Evolutionary conservation across 2,888 invertebrate species (phyloP), one percentile per base, ranked within the genome.

Genomic region (Drosophila birchii): DNA sequence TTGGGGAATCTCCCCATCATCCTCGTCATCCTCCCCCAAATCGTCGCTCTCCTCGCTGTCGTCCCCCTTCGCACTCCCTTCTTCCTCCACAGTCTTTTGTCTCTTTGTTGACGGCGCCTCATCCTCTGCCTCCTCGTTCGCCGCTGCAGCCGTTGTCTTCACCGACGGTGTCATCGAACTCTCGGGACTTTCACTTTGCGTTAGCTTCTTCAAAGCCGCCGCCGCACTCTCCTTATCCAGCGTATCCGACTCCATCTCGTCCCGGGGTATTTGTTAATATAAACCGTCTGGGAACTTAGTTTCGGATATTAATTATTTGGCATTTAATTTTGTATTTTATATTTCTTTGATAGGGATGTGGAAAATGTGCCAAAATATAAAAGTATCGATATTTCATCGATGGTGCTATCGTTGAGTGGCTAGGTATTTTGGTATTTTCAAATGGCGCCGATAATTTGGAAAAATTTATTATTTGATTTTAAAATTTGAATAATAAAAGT

Each of bases 211-310:
- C 51, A 76, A 59, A 29, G 23, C 64, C 18, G 57, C 54, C 47
- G 68, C 62, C 53, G 71, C 63, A 74, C 87, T 83, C 77, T 88
- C 84, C 76, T 76, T 83, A 74, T 89, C 88, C 88, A 85, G 85
- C 54, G 88, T 72, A 78, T 86, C 86, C 80, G 86, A 87, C 62
- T 86, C 89, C 86, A 86, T 86, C 44, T 78, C 6, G 51, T 60
- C 29, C 16, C 20, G 6, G 12, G 12, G 66, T 72, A 57, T 80
- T 73, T 56, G 53, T 63, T 54, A 23, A 51, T 36, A 58, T 58
- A 14, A 20, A 32, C 18, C 32, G 8, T 34, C 1, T 36, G 47
- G 26, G 58, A 58, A 18, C 51, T 34, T 51, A 34, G 0, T 34
- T 51, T 34, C 51, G 16, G 20, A 9, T 16, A 5, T 16, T 34